Base-by-base conservation (phyloP, 2,888 invertebrate species). In the Anthophora plumipes region DNA sequence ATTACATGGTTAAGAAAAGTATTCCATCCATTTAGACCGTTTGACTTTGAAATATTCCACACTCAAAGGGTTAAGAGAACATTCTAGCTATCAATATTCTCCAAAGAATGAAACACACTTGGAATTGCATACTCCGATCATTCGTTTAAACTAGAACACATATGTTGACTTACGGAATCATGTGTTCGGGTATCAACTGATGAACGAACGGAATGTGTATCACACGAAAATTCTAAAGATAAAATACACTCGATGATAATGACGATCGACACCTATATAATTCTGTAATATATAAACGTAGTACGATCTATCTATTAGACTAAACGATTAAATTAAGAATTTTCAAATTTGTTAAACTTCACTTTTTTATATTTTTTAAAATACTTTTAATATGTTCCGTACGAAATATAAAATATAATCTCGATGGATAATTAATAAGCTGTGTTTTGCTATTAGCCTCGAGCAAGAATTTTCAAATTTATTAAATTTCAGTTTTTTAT, bases 361-460 rank as follows among this genome's bases (percentile, higher is more conserved):
- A n/a, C 4, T n/a, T 17, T n/a, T n/a, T n/a, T n/a, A n/a, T n/a
- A n/a, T n/a, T n/a, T n/a, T 14, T 11, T 11, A 14, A n/a, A n/a
- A n/a, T n/a, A 46, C 17, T 14, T 46, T 46, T 46, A 14, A n/a
- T n/a, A 48, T n/a, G 17, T 48, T n/a, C n/a, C 17, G n/a, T 17
- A 2, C 14, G 25, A 6, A 25, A 12, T 25, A 20, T 54, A n/a
- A 20, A 20, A 20, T 61, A 39, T 0, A n/a, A 61, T 46, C 17
- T 17, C 8, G 25, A 7, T 7, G 17, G 14, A 4, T 14, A 37
- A 68, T n/a, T 6, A 11, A 46, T 5, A 12, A 39, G 11, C n/a
- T 39, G 17, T 41, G 17, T 66, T 48, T n/a, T 0, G 25, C 55
- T 46, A 8, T 17, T 92, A 96, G 97, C 97, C 97, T 97, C 0